Conservation (phyloP, 30 jellyfish, hydroid and myxozoan species). For the Aurelia sp. region DNA sequence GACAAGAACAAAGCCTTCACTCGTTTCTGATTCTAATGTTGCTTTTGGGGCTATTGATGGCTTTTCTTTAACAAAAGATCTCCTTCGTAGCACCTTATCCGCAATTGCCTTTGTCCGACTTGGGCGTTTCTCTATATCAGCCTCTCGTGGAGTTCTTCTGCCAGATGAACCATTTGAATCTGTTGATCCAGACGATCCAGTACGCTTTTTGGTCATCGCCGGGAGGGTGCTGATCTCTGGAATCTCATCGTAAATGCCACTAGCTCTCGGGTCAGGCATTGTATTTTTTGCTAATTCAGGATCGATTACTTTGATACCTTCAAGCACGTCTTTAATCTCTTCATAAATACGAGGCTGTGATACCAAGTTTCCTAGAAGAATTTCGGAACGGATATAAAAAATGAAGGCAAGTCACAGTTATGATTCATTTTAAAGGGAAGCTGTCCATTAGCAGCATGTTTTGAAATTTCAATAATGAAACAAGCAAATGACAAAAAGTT, state of each 20-base stretch:
- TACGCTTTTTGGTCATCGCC: constrained; percentile 4
- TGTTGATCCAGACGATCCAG: constrained; percentile 55
- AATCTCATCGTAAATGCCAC: constrained; percentile 58
- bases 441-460: too few relatives aligned
- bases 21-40: constrained; percentile 9
- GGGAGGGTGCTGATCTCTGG: constrained; percentile 14
- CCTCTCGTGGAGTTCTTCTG: constrained; percentile 21
- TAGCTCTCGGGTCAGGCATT: constrained; percentile 6
- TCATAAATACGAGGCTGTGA: constrained; percentile 45
- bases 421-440: too few relatives aligned
- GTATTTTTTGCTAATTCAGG: constrained; percentile 1
- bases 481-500: too few relatives aligned
- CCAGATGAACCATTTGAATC: constrained; percentile 58
- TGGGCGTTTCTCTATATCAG: constrained; percentile 13
- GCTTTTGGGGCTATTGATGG: constrained; percentile 25
- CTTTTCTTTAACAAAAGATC: constrained; percentile 62
- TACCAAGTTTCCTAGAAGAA: constrained; percentile 30
- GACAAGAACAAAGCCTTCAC: constrained; percentile 41
- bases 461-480: too few relatives aligned
- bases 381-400: too few relatives aligned
- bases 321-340: constrained; percentile 21
- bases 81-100: constrained; percentile 41
- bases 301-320: neutral
- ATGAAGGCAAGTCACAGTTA: too few relatives aligned
- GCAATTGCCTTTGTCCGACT: constrained; percentile 9